A percentile compares a stretch with the other conserved stretches of the same genome.
Evolutionary conservation across 2,797 vertebrate genomes (phyloP).

Genomic region (Nothura maculosa): DNA sequence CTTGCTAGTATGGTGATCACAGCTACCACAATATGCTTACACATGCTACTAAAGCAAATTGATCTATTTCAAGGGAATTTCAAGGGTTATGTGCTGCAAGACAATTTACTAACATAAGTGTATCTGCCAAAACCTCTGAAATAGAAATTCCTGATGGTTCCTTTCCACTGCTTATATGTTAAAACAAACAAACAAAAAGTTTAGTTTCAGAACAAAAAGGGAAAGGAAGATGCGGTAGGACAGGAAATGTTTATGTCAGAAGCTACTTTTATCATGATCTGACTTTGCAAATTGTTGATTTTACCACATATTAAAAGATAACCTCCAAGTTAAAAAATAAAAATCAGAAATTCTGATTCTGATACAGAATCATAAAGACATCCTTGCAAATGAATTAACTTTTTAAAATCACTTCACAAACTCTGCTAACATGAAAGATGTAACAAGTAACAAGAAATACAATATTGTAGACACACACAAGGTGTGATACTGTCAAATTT

Average conservation of each 20-base stretch:
- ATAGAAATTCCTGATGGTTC: background rate
- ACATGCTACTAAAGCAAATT: background rate
- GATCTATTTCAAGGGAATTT: conserved; percentile 17
- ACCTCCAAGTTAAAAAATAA: background rate
- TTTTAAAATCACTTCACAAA: background rate
- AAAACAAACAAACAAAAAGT: background rate
- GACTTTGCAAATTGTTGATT: background rate
- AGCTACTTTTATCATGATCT: background rate
- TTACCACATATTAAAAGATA: background rate
- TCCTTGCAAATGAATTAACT: background rate
- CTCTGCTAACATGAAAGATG: accelerated
- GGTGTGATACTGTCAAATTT: background rate
- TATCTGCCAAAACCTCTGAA: background rate
- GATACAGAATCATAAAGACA: background rate
- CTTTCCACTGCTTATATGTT: background rate
- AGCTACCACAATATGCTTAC: conserved; percentile 4
- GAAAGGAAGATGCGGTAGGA: background rate
- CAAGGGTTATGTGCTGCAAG: background rate
- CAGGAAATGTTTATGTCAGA: background rate
- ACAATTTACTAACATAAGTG: background rate
- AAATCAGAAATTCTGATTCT: background rate
- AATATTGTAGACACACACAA: accelerated
- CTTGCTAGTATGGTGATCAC: conserved; percentile 17
- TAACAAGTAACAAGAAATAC: background rate
- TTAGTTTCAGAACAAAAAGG: background rate